phyloP scores from a whole-genome alignment of 2,113 vertebrate genomes.

The Semicossyphus pulcher region DNA sequence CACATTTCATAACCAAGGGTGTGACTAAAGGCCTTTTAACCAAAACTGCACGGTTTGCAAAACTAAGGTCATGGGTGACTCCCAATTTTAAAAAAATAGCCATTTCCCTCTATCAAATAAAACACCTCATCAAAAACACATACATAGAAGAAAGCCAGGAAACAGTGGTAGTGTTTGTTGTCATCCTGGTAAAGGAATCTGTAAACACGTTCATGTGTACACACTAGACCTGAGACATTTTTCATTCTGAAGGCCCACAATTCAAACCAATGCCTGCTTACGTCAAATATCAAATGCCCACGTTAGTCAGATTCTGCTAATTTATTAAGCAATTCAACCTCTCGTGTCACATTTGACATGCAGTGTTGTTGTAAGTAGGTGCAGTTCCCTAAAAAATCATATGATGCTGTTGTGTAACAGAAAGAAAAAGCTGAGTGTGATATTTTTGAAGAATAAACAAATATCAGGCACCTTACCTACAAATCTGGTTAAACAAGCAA shows the following conservation, averaged over 20 bases:
- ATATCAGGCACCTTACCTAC: too few relatives aligned
- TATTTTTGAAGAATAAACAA: too few relatives aligned
- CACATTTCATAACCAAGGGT: background rate
- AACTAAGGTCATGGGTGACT: background rate
- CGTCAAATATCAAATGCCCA: background rate
- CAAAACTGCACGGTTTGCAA: background rate
- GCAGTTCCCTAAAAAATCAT: slow-evolving; percentile 21
- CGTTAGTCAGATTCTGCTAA: background rate
- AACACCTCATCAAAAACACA: too few relatives aligned
- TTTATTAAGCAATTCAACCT: background rate
- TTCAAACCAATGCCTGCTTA: background rate
- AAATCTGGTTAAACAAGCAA: too few relatives aligned
- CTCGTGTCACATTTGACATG: background rate
- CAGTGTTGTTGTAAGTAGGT: background rate
- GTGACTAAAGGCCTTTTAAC: background rate
- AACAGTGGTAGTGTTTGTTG: background rate
- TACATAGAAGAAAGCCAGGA: too few relatives aligned
- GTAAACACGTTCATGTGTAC: background rate
- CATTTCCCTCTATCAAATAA: too few relatives aligned
- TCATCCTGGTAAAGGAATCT: background rate
- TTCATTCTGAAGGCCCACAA: background rate
- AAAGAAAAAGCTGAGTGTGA: slow-evolving; percentile 11
- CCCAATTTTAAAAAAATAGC: too few relatives aligned
- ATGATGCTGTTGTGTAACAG: slow-evolving; percentile 5
- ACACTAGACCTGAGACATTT: background rate